Conservation (phyloP, 2,113 vertebrate species). For the Pica pica region DNA sequence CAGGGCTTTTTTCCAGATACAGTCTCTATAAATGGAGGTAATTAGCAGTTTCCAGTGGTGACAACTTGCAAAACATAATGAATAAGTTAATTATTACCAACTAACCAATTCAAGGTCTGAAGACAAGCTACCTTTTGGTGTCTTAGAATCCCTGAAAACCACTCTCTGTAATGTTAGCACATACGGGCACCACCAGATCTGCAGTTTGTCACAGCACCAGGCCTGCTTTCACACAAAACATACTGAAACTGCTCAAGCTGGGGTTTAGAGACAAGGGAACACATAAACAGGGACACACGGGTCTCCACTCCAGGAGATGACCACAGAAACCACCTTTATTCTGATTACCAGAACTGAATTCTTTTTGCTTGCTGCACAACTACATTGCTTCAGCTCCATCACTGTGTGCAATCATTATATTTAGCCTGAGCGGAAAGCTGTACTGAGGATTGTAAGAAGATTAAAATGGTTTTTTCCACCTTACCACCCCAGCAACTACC, state of each 20-base stretch:
- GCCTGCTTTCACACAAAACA: neutral
- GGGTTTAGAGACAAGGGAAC: neutral
- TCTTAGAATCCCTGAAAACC: neutral
- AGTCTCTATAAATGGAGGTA: neutral
- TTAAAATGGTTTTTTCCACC: neutral
- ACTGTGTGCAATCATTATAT: accelerated
- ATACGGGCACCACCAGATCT: neutral
- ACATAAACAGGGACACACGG: neutral
- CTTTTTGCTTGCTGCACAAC: neutral
- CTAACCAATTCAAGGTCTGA: neutral
- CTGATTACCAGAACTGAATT: neutral
- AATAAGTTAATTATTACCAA: neutral
- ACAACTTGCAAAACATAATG: neutral
- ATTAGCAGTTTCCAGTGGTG: neutral
- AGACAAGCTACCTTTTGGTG: neutral
- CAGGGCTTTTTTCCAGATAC: neutral
- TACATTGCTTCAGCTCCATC: neutral
- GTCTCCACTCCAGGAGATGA: neutral
- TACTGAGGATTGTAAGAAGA: neutral
- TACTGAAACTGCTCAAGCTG: neutral
- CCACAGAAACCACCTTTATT: neutral
- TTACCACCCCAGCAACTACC: neutral
- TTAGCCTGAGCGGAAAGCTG: neutral
- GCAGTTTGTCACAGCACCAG: neutral
- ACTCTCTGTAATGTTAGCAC: neutral